Evolutionary conservation across 1,140 invertebrate species (phyloP).

Genomic region (Leptonema lineaticorne): DNA sequence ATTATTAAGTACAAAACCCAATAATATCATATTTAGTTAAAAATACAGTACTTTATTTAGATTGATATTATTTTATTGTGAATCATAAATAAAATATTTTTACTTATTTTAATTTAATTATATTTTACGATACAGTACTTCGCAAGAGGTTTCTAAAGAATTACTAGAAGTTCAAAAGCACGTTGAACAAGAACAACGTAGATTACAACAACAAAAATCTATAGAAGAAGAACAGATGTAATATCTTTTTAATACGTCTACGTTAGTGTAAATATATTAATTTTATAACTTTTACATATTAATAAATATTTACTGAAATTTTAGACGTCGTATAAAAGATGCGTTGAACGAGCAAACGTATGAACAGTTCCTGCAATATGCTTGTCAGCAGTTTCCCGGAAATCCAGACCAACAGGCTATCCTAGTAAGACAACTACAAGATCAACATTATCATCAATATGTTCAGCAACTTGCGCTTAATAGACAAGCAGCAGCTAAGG

Average conservation of each 20-base stretch:
- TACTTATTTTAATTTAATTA: not conserved
- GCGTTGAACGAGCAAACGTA: slow-evolving; percentile 96
- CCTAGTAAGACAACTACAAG: slow-evolving; percentile 89
- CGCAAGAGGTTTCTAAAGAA: slow-evolving; percentile 58
- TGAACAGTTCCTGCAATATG: slow-evolving; percentile 88
- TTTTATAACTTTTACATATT: not conserved
- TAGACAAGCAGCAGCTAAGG: slow-evolving; percentile 51
- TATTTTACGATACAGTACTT: not conserved
- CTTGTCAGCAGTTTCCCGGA: slow-evolving; percentile 93
- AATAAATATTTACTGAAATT: slow-evolving; percentile 25
- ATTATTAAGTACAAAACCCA: no score
- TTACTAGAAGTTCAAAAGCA: slow-evolving; percentile 58
- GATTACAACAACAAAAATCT: slow-evolving; percentile 60
- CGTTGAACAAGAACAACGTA: slow-evolving; percentile 64
- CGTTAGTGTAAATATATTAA: not conserved
- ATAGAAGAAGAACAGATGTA: slow-evolving; percentile 58
- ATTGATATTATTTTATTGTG: no score
- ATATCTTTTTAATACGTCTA: not conserved
- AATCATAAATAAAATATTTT: no score
- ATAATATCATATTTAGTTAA: no score
- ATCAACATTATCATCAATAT: slow-evolving; percentile 97
- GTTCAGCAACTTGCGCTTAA: slow-evolving; percentile 78
- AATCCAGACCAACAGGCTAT: slow-evolving; percentile 90
- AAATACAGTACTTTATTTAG: no score
- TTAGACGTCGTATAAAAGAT: slow-evolving; percentile 86